Evolutionary conservation across 2,888 invertebrate species (phyloP).

Genomic region (Biston stratarius): DNA sequence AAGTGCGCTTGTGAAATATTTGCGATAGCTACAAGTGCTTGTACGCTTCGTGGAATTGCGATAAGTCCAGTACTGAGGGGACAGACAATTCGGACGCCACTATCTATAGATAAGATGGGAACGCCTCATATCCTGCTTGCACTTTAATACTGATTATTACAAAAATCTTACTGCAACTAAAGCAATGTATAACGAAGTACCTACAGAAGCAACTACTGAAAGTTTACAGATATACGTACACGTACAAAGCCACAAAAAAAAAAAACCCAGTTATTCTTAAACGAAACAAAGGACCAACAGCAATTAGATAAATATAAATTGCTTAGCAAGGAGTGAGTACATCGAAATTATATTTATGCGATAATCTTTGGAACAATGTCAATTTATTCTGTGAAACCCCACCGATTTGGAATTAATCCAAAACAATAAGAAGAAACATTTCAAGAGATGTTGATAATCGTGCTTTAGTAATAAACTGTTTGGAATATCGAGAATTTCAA

Average conservation of each 20-base stretch:
- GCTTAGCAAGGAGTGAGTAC: not conserved
- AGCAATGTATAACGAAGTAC: not conserved
- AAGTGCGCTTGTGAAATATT: conserved; percentile 72
- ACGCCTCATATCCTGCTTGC: conserved; percentile 55
- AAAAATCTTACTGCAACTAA: conserved; percentile 4
- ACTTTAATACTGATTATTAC: conserved; percentile 25
- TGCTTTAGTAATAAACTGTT: conserved; percentile 22
- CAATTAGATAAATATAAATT: conserved; percentile 12
- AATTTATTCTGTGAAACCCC: conserved; percentile 40
- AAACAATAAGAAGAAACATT: conserved; percentile 33
- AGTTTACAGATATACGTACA: not conserved
- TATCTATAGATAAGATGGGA: conserved; percentile 73
- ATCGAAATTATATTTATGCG: conserved; percentile 12
- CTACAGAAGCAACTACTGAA: not conserved
- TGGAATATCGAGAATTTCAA: conserved; percentile 11
- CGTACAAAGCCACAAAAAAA: no score
- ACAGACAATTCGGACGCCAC: conserved; percentile 74
- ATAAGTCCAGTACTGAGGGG: conserved; percentile 68
- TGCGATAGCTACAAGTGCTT: conserved; percentile 80
- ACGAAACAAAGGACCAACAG: conserved; percentile 2
- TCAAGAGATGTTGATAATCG: conserved; percentile 23
- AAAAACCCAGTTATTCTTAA: not conserved
- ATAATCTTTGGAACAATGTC: conserved; percentile 38
- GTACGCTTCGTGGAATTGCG: conserved; percentile 77
- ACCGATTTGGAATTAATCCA: conserved; percentile 41